Base-by-base conservation (phyloP, 1,140 invertebrate species). In the Dermatophagoides farinae region DNA sequence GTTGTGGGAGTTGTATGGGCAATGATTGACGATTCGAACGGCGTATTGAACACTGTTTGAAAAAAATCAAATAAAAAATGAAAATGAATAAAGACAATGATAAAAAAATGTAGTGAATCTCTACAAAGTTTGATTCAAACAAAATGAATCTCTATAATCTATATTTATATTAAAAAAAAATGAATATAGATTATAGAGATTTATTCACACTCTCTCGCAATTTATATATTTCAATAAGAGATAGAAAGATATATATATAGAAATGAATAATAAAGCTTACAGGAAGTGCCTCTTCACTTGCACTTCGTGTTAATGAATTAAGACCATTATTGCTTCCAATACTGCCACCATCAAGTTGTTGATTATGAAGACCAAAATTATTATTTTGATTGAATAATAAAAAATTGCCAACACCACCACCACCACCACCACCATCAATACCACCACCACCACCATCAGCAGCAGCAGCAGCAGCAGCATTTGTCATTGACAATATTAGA, bases 211-310 rank as follows among this genome's bases (percentile, higher is more conserved):
- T 8, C 2, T 31, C 31, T 2, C 8, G 2, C 31, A 31, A 31
- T 4, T 31, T 8, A 4, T 31, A 4, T 2, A 31, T 4, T 4
- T 31, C 31, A 25, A 53, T 53, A 2, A 44, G 43, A 44, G 10
- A 16, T 5, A 20, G n/a, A n/a, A 43, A 43, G 41, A 43, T n/a
- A 43, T 10, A n/a, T 10, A 10, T 11, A n/a, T 8, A 18, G n/a
- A 18, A 43, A 43, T 51, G 49, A 47, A 16, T 16, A 31, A 43
- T 23, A 60, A 38, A 16, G 12, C 61, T 62, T 62, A 62, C 61
- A 37, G 81, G 77, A 71, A 84, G 78, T 71, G 79, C 78, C 73
- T 86, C 83, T 76, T 86, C 84, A 82, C 84, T 87, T 76, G 83
- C 85, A 82, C 83, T 86, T 77, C 82, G 83, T 79, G 83, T 31